phyloP scores from a whole-genome alignment of 2,888 invertebrate genomes.

The Caenorhabditis angaria region DNA sequence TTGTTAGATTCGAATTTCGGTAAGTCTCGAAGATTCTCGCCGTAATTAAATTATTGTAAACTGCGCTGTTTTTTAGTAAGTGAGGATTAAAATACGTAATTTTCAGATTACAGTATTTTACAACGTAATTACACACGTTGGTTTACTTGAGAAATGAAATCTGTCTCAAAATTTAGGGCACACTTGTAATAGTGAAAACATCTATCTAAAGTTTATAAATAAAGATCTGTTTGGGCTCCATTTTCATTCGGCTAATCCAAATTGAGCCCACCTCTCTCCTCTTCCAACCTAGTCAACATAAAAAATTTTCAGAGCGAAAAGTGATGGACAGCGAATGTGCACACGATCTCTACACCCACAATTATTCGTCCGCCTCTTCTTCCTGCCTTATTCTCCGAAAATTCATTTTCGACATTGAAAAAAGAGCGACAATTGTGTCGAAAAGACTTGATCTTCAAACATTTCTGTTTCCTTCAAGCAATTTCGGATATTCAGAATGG shows the following conservation, averaged over 20 bases:
- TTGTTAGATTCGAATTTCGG: slow-evolving; percentile 96
- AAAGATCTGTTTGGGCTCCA: neutral
- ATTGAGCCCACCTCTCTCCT: neutral
- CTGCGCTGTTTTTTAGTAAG: too few relatives aligned
- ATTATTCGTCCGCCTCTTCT: slow-evolving; percentile 95
- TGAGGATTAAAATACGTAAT: neutral
- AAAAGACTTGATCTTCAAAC: slow-evolving; percentile 82
- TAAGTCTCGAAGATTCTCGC: slow-evolving; percentile 74
- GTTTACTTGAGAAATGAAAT: too few relatives aligned
- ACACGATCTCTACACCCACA: slow-evolving; percentile 96
- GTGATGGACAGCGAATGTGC: slow-evolving; percentile 92
- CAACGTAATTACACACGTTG: too few relatives aligned
- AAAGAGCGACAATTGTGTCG: slow-evolving; percentile 40
- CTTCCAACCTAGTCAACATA: neutral
- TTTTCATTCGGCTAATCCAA: neutral
- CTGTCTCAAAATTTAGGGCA: neutral
- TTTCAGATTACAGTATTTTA: too few relatives aligned
- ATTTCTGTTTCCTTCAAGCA: slow-evolving; percentile 72
- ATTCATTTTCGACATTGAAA: slow-evolving; percentile 74
- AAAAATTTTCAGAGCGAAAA: slow-evolving; percentile 83
- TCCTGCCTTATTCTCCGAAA: slow-evolving; percentile 84
- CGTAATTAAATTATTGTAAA: neutral
- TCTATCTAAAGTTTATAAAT: neutral
- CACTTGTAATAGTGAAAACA: neutral
- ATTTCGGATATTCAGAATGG: slow-evolving; percentile 58